Evolutionary conservation across 2,888 invertebrate genomes (phyloP).

Genomic region (Galerucella calmariensis): DNA sequence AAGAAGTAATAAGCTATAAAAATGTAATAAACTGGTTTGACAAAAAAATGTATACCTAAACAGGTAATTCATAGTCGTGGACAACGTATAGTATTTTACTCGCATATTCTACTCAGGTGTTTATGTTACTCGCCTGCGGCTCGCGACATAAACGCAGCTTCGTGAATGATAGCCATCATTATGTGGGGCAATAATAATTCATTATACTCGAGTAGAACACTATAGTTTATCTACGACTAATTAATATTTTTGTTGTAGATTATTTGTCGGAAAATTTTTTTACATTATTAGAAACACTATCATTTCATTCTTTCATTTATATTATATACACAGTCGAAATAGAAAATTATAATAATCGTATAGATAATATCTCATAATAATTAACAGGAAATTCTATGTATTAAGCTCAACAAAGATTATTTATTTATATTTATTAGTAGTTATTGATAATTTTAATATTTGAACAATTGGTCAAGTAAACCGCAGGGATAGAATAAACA

Average conservation of each 20-base stretch:
- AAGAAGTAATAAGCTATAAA: too few species aligned
- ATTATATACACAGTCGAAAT: not conserved
- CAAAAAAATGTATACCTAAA: too few species aligned
- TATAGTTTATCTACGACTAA: too few species aligned
- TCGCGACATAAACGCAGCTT: too few species aligned
- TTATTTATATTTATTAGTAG: not conserved
- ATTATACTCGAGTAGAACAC: not conserved
- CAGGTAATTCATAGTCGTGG: too few species aligned
- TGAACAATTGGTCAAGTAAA: constrained; percentile 14
- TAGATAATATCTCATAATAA: not conserved
- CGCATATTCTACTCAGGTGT: too few species aligned
- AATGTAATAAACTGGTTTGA: too few species aligned
- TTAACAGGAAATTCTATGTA: not conserved
- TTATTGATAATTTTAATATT: constrained; percentile 22
- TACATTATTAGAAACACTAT: not conserved
- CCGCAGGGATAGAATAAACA: constrained; percentile 16
- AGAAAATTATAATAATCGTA: not conserved
- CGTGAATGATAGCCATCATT: not conserved
- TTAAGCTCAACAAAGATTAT: not conserved
- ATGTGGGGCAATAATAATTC: not conserved
- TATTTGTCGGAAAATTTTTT: not conserved
- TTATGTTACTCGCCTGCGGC: too few species aligned
- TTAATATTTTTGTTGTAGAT: not conserved
- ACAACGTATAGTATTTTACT: too few species aligned
- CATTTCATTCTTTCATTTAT: not conserved